phyloP scores from a whole-genome alignment of 2,797 vertebrate species.

The Sebastes vulpes region DNA sequence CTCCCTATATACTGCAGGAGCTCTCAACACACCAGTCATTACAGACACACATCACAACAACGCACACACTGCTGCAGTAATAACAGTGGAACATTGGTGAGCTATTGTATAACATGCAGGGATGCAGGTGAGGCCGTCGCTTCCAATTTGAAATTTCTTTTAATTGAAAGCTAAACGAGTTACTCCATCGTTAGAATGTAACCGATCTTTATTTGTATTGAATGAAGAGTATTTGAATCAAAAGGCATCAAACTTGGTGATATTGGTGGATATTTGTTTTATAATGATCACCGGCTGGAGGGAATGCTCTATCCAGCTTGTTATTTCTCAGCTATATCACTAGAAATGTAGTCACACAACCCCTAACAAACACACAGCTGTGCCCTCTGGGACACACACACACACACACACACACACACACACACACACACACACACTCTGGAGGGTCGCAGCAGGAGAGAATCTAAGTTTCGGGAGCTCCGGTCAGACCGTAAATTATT shows the following conservation, averaged over 20 bases:
- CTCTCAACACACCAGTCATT: conserved; percentile 78
- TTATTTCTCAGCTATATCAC: conserved; percentile 54
- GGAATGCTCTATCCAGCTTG: conserved; percentile 48
- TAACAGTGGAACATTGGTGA: conserved; percentile 39
- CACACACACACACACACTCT: not conserved
- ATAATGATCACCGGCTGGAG: conserved; percentile 54
- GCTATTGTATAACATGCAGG: conserved; percentile 37
- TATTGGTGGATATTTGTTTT: conserved; percentile 36
- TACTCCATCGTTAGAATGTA: not conserved
- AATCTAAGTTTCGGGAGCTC: conserved; percentile 34
- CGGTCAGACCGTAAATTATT: conserved; percentile 53
- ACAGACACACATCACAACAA: conserved; percentile 72
- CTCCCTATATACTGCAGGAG: conserved; percentile 64
- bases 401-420: conserved; percentile 16
- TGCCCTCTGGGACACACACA: conserved; percentile 36
- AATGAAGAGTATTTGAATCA: conserved; percentile 7
- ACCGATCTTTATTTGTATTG: not conserved
- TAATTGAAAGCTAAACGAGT: conserved; percentile 3
- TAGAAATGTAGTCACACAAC: conserved; percentile 42
- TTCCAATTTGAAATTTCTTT: conserved; percentile 14
- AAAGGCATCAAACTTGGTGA: not conserved
- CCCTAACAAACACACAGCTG: conserved; percentile 55
- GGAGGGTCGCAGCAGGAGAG: conserved; percentile 30
- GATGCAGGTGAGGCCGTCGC: conserved; percentile 45
- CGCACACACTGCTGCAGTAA: conserved; percentile 56